Conservation (phyloP, 2,888 invertebrate genomes). For the Zonitis immaculata region DNA sequence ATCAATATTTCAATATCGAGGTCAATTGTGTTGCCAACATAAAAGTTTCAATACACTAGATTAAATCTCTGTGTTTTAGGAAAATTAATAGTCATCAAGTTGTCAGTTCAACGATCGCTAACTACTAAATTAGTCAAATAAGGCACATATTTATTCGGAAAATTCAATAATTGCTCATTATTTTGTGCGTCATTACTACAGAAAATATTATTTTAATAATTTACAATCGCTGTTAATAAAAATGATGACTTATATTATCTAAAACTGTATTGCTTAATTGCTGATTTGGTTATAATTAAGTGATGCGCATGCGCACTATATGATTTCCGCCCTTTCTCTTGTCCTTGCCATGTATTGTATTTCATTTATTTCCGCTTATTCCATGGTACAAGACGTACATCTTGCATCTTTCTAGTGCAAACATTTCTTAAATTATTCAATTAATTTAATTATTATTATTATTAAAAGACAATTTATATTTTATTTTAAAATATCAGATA, state of each 20-base stretch:
- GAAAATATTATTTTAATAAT: too few species aligned
- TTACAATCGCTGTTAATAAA: too few species aligned
- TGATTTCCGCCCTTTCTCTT: not conserved
- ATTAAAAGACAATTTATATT: slow-evolving; percentile 7
- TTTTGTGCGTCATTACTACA: too few species aligned
- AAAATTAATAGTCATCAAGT: not conserved
- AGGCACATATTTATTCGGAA: not conserved
- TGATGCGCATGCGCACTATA: not conserved
- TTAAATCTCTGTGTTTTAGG: not conserved
- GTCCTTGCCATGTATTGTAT: not conserved
- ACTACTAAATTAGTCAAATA: not conserved
- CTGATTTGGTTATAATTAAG: too few species aligned
- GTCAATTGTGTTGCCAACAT: not conserved
- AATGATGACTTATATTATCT: too few species aligned
- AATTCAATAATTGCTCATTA: too few species aligned
- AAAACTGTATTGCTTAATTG: too few species aligned
- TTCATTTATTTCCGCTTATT: slow-evolving; percentile 36
- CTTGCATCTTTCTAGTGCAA: slow-evolving; percentile 16
- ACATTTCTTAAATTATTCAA: slow-evolving; percentile 8
- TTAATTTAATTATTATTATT: slow-evolving; percentile 10
- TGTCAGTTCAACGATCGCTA: not conserved
- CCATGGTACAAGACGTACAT: slow-evolving; percentile 28
- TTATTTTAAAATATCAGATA: slow-evolving; percentile 13
- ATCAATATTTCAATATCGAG: not conserved
- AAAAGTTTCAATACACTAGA: not conserved